Evolutionary conservation across 2,888 invertebrate genomes (phyloP), one percentile per base, ranked within the genome.

Genomic region (Phengaris arion): DNA sequence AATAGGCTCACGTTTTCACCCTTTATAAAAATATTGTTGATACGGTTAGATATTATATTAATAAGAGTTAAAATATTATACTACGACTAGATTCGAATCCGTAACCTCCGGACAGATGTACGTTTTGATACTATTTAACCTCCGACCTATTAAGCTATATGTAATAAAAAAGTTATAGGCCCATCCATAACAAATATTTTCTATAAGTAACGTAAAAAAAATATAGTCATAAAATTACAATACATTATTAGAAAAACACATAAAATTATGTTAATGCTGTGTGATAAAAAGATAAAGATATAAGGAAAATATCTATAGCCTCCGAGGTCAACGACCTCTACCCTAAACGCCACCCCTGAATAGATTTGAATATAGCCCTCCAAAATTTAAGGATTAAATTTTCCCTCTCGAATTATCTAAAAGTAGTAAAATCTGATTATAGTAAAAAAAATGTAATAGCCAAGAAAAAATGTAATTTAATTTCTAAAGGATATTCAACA

Each of bases 341-440:
- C 82, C 86, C 83, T 79, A 79, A 76, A 78, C 79, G 82, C 82
- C 83, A 83, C 85, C 85, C 86, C 87, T 35, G 87, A 88, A 85
- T 87, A 86, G 88, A 90, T 91, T 89, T 91, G 90, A 91, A 91
- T 92, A 90, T 86, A 68, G 69, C 79, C 86, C 86, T 86, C 85
- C 80, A 85, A 84, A 86, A 86, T 86, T 87, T 85, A 81, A 84
- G 86, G 87, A 88, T 91, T 90, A 87, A 84, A 88, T 87, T 88
- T 87, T 86, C 87, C 83, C 83, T 74, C 68, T 3, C 74, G 8
- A 52, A 68, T 54, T 68, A 52, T 54, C 46, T 74, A 51, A 22
- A 74, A 72, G n/a, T 70, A 70, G 52, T 52, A 15, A 54, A 72
- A 72, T 72, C 72, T 13, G 54, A 35, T 72, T 70, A 68, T 68